Evolutionary conservation across 2,113 vertebrate genomes (phyloP).

Genomic region (Clarias macrocephalus): DNA sequence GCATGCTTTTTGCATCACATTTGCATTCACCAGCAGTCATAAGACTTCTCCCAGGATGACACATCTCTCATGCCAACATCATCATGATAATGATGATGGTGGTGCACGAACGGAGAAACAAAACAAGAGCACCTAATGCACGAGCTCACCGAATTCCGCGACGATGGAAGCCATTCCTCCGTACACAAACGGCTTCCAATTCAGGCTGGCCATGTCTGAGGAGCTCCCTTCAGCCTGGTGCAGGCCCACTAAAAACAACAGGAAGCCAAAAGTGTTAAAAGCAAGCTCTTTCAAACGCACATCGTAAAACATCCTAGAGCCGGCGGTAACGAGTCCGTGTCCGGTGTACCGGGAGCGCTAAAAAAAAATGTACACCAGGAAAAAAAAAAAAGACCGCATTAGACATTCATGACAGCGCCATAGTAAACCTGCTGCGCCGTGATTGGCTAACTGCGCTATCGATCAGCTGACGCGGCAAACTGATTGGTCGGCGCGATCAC

Average conservation of each 20-base stretch:
- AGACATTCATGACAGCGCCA: slow-evolving; percentile 38
- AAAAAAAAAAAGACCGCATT: slow-evolving; percentile 60
- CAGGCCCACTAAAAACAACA: slow-evolving; percentile 73
- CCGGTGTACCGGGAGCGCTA: slow-evolving; percentile 61
- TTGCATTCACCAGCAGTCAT: background rate
- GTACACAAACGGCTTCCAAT: slow-evolving; percentile 96
- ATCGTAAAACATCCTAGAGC: slow-evolving; percentile 63
- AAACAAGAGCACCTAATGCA: slow-evolving; percentile 28
- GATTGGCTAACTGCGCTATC: slow-evolving; percentile 60
- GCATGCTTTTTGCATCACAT: background rate
- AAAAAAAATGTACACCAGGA: slow-evolving; percentile 65
- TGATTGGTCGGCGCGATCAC: slow-evolving; percentile 52
- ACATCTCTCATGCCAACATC: background rate
- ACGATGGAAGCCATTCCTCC: slow-evolving; percentile 94
- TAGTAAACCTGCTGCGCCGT: slow-evolving; percentile 13
- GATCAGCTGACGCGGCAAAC: slow-evolving; percentile 37
- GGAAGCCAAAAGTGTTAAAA: slow-evolving; percentile 65
- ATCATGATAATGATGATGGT: background rate
- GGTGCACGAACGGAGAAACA: background rate
- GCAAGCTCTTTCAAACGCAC: slow-evolving; percentile 66
- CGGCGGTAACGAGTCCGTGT: slow-evolving; percentile 28
- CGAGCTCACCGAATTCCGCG: slow-evolving; percentile 89
- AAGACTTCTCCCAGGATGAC: too few species aligned
- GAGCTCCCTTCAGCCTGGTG: slow-evolving; percentile 76
- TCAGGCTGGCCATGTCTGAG: slow-evolving; percentile 85